Evolutionary conservation across 2,113 vertebrate species (phyloP).

Genomic region (Bufo bufo): DNA sequence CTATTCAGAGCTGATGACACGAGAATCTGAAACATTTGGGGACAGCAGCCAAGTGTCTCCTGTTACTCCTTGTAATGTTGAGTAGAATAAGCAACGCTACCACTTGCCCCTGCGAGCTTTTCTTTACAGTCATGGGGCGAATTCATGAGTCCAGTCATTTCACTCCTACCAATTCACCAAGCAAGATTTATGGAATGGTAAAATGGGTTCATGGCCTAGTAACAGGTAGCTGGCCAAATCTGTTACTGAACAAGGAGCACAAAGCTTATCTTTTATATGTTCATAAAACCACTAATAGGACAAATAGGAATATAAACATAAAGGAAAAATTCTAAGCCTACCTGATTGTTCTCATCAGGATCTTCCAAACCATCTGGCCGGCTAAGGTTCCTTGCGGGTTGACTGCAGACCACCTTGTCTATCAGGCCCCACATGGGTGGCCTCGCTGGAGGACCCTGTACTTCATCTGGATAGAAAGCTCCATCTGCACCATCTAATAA

Average conservation of each 20-base stretch:
- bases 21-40: background rate
- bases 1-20: background rate
- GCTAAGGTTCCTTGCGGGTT: slow-evolving; percentile 91
- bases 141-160: slow-evolving; percentile 29
- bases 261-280: background rate
- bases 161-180: background rate
- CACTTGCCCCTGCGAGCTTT: background rate
- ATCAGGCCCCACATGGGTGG: slow-evolving; percentile 84
- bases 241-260: no score
- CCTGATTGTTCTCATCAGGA: slow-evolving; percentile 78
- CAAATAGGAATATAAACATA: background rate
- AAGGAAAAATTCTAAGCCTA: slow-evolving; percentile 56
- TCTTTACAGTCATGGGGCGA: background rate
- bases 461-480: slow-evolving; percentile 89
- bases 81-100: background rate
- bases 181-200: background rate
- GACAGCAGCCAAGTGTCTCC: background rate
- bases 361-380: slow-evolving; percentile 93
- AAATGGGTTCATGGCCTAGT: background rate
- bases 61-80: background rate
- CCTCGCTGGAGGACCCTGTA: slow-evolving; percentile 87
- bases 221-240: no score
- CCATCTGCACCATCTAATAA: slow-evolving; percentile 86
- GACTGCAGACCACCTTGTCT: slow-evolving; percentile 93
- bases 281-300: slow-evolving; percentile 13